Base-by-base conservation (phyloP, 2,113 vertebrate species). In the Psilopsiagon aymara region DNA sequence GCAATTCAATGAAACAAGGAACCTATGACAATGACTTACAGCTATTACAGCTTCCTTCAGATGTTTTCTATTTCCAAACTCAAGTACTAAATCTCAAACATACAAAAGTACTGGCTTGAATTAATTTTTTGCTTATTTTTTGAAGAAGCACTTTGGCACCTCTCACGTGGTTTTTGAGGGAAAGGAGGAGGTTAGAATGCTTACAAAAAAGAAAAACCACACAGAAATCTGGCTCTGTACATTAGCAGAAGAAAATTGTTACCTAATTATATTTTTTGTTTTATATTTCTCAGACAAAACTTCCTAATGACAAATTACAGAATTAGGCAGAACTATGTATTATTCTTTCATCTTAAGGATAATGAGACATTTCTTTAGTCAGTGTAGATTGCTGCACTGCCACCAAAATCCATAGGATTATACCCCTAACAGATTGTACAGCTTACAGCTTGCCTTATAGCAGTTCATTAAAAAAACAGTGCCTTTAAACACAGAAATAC, bases 401-500 rank as follows among this genome's bases (percentile, higher is more conserved):
- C 51, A 80, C 64, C 33, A 52, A 84, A 97, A 63, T 88, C 87
- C 85, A 82, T 10, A 29, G 59, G 85, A 93, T 94, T 88, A 64
- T 15, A 66, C 11, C 81, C 51, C 69, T 63, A 88, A 43, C 37
- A 27, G 80, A 91, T 86, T 91, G 81, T 91, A 74, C n/a, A 71
- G 33, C 37, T 74, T 92, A 37, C 35, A 37, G 35, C 35, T 37
- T 37, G 43, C 28, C 66, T 88, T 21, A 12, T 14, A 47, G 49
- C 1, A 1, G 37, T 68, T 86, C 78, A 67, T 78, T 86, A 43
- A 67, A 80, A 80, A 69, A 82, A 8, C 8, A 66, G 35, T 25
- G 46, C 60, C 63, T 59, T 49, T 41, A 77, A 94, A 88, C 19
- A 59, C n/a, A 64, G 35, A 74, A 74, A 83, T 41, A 66, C 31